Evolutionary conservation across 2,113 vertebrate species (phyloP), one percentile per base, ranked within the genome.

Genomic region (Eublepharis macularius): DNA sequence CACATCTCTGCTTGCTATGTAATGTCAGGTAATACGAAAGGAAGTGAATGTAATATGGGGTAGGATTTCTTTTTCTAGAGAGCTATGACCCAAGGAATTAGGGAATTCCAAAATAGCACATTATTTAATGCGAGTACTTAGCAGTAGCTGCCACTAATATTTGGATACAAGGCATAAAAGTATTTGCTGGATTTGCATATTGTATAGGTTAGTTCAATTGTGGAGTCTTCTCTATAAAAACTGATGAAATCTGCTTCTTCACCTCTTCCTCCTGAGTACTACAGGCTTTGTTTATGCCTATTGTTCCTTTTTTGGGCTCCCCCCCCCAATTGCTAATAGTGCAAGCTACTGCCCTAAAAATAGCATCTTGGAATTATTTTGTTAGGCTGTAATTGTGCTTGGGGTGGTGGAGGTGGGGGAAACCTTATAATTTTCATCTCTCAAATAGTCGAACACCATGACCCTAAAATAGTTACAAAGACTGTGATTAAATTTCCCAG

Each of bases 361-460:
- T 77, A 84, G 83, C 74, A 69, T 57, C 68, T 45, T 90, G 76
- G 90, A 85, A 32, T 4, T 85, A 90, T 76, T 90, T 92, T 70
- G 90, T 87, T 84, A 81, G 90, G 89, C 87, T 88, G 92, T 89
- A 89, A 91, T 91, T 93, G 90, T 41, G 83, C 91, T 88, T 69
- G 89, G 84, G 87, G 90, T 49, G 43, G n/a, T 68, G 69, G 43
- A 60, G 84, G 66, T 69, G 24, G 41, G n/a, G 34, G 90, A 88
- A 93, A 92, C 1, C 0, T 80, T 94, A 93, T 88, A 91, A 65
- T 84, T 80, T n/a, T 0, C 8, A 83, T 93, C 94, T 92, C 91
- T 92, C 92, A 92, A 91, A 80, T 89, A 91, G 92, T 92, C 90
- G 87, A 88, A 83, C 88, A 57, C 78, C 47, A 63, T 73, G 1